Conservation (phyloP, 2,888 invertebrate species). For the Hemithea aestivaria region DNA sequence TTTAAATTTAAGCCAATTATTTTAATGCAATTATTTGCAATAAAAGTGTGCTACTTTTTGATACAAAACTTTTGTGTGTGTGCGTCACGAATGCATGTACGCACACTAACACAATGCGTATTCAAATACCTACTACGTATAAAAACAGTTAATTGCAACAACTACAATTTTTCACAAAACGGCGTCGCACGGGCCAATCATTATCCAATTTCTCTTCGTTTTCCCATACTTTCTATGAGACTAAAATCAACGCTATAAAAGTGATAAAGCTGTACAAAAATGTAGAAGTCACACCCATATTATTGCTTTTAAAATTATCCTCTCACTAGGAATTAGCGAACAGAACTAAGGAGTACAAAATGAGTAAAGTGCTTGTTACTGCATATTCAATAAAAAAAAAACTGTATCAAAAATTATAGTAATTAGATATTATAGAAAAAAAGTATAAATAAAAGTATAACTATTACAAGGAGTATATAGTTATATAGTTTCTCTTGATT, state of each 20-base stretch:
- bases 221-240: not conserved
- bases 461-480: conserved; percentile 7
- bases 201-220: too few species aligned
- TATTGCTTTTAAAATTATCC: conserved; percentile 62
- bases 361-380: not conserved
- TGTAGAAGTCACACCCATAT: conserved; percentile 68
- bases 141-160: too few species aligned
- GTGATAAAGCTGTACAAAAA: conserved; percentile 48
- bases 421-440: not conserved
- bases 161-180: too few species aligned
- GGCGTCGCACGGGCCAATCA: too few species aligned
- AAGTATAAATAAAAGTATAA: not conserved
- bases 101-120: too few species aligned
- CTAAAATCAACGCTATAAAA: conserved; percentile 34
- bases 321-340: conserved; percentile 56
- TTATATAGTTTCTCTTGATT: not conserved
- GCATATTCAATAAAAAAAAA: not conserved
- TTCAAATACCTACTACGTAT: too few species aligned
- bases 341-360: conserved; percentile 17
- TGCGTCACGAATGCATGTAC: too few species aligned
- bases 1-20: too few species aligned
- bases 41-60: too few species aligned
- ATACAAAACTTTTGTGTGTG: too few species aligned
- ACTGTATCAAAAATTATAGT: too few species aligned
- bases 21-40: too few species aligned